Evolutionary conservation across 2,113 vertebrate species (phyloP).

Genomic region (Calonectris borealis): DNA sequence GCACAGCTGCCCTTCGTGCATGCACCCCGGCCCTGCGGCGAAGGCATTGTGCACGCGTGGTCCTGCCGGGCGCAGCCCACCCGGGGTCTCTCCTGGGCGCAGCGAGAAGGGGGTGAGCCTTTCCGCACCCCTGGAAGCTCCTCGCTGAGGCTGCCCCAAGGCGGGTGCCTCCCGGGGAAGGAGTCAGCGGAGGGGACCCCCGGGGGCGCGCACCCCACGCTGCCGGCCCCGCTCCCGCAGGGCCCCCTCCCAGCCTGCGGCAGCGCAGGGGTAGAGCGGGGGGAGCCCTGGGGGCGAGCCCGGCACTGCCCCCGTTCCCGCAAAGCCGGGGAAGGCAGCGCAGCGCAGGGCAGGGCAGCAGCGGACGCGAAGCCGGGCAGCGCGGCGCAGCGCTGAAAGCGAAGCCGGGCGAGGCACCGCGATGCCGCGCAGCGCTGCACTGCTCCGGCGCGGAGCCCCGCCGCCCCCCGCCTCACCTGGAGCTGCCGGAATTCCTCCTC

Average conservation of each 20-base stretch:
- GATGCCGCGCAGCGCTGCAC: neutral
- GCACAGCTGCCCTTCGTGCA: neutral
- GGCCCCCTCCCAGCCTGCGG: neutral
- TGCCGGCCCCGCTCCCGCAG: neutral
- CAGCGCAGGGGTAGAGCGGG: too few relatives aligned
- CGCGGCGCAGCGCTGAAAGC: neutral
- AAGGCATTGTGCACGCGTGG: accelerated
- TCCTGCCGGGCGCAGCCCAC: too few relatives aligned
- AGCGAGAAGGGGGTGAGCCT: neutral
- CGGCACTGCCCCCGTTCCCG: neutral
- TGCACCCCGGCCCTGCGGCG: neutral
- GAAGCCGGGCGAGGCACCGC: neutral
- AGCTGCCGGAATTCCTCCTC: too few relatives aligned
- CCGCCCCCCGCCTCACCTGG: too few relatives aligned
- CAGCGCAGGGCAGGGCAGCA: neutral
- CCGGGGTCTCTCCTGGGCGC: too few relatives aligned
- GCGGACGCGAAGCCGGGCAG: neutral
- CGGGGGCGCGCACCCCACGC: neutral
- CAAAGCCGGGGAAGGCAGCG: neutral
- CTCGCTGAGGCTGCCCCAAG: neutral
- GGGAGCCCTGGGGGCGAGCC: neutral
- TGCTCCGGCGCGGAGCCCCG: neutral
- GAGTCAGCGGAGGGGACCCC: too few relatives aligned
- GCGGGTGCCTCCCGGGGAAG: too few relatives aligned
- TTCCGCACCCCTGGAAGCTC: neutral